A percentile compares a stretch with the other conserved stretches of the same genome.
phyloP scores from a whole-genome alignment of 2,888 invertebrate genomes.

The Lottia gigantea region DNA sequence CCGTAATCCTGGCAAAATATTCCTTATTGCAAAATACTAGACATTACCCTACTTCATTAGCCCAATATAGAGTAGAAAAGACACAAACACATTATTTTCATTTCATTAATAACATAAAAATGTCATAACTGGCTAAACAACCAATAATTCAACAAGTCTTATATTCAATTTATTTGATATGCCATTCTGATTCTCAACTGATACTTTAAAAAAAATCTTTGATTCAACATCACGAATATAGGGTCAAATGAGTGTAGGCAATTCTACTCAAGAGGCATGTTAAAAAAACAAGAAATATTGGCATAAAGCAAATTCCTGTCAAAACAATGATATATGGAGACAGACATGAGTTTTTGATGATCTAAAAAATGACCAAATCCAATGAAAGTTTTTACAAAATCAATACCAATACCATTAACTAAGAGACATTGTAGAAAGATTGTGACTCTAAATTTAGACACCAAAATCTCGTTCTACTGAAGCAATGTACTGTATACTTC shows the following conservation, averaged over 20 bases:
- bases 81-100: too few relatives aligned
- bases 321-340: slow-evolving; percentile 1
- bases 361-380: slow-evolving; percentile 4
- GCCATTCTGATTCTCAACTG: neutral
- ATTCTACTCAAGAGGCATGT: neutral
- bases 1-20: too few relatives aligned
- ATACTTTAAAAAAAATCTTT: too few relatives aligned
- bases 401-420: slow-evolving; percentile 5
- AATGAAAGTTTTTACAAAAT: neutral
- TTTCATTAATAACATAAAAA: too few relatives aligned
- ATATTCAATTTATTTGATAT: too few relatives aligned
- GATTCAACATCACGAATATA: too few relatives aligned
- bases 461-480: neutral
- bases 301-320: neutral
- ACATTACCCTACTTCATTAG: too few relatives aligned
- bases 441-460: neutral
- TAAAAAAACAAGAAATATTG: neutral
- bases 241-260: too few relatives aligned
- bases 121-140: neutral
- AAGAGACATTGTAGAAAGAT: neutral
- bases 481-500: neutral
- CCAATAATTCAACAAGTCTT: neutral
- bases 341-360: slow-evolving; percentile 7
- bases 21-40: too few relatives aligned
- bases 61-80: too few relatives aligned